A percentile compares a stretch with the other conserved stretches of the same genome.
Evolutionary conservation across 2,113 vertebrate species (phyloP).

Genomic region (Chelonoidis abingdonii): DNA sequence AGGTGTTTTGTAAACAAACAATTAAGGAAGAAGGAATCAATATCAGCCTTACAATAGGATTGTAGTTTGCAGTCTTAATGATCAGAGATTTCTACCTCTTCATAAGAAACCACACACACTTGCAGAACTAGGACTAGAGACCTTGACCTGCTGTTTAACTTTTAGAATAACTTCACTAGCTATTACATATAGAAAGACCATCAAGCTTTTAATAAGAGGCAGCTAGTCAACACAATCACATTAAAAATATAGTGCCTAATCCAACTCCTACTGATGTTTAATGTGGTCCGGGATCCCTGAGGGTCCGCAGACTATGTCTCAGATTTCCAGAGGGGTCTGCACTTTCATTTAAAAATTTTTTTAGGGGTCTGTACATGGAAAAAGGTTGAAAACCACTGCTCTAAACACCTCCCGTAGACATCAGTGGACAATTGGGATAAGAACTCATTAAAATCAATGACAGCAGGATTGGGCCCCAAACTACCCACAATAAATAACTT

Average conservation of each 20-base stretch:
- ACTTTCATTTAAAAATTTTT: too few species aligned
- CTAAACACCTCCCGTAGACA: background rate
- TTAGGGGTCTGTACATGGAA: too few species aligned
- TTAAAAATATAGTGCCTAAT: fast-evolving
- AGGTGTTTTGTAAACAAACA: background rate
- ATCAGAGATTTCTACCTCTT: background rate
- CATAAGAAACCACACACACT: fast-evolving
- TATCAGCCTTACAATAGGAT: background rate
- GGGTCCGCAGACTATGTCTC: too few species aligned
- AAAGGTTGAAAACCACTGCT: too few species aligned
- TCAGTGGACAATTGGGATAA: background rate
- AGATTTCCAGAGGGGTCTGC: too few species aligned
- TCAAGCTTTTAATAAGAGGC: fast-evolving
- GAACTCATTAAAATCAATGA: background rate
- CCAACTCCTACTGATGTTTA: background rate
- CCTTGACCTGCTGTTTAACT: fast-evolving
- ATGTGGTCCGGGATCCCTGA: too few species aligned
- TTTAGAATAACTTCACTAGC: background rate
- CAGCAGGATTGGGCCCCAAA: fast-evolving
- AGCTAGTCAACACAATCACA: background rate
- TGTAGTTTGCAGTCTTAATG: background rate
- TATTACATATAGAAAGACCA: background rate
- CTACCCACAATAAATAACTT: background rate
- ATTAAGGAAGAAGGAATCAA: background rate
- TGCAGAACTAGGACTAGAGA: background rate